phyloP scores from a whole-genome alignment of 2,888 invertebrate species.

The Ariolimax columbianus region DNA sequence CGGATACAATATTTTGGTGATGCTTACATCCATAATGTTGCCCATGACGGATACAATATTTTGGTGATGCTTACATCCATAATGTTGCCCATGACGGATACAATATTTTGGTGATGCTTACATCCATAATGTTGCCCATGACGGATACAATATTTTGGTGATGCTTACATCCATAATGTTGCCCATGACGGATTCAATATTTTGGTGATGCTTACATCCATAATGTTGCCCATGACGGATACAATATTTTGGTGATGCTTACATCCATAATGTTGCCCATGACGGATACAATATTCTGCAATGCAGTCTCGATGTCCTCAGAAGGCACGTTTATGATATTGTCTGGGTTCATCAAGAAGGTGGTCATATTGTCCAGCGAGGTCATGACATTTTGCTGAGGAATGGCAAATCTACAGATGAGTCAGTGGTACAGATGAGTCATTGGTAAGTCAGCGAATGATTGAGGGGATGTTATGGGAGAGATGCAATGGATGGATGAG shows the following conservation, averaged over 20 bases:
- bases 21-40: no score
- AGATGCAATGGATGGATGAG: neutral
- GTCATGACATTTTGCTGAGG: conserved; percentile 33
- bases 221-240: no score
- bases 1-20: no score
- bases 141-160: no score
- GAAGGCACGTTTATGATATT: conserved; percentile 29
- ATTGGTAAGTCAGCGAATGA: neutral
- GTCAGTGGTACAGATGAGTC: neutral
- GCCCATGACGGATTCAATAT: no score
- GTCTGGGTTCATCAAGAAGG: neutral
- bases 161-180: no score
- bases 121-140: no score
- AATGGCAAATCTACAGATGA: neutral
- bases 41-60: no score
- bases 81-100: no score
- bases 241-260: conserved; percentile 32
- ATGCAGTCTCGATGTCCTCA: conserved; percentile 34
- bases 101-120: no score
- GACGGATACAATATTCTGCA: conserved; percentile 9
- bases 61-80: no score
- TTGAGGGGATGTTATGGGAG: neutral
- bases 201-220: no score
- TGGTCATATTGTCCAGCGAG: conserved; percentile 13
- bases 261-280: conserved; percentile 36